Base-by-base conservation (phyloP, 1,140 invertebrate genomes). In the Ptiloglossa arizonensis region DNA sequence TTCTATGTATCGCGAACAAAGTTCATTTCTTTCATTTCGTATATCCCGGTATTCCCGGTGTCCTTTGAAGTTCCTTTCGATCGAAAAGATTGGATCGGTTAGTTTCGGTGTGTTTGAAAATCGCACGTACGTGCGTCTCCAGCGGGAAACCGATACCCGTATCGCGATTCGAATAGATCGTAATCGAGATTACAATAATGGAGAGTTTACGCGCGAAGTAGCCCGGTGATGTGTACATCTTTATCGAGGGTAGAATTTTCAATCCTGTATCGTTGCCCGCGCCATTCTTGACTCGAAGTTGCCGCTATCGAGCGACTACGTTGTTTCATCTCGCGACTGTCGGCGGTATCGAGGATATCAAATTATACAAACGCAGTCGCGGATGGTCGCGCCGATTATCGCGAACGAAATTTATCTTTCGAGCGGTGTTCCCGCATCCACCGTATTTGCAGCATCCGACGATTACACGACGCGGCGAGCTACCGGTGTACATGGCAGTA, bases 391-490 rank as follows among this genome's bases (percentile, higher is more conserved):
- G 56, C 17, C 44, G 69, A 62, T 72, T 63, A 72, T 72, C 57
- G 29, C 41, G 71, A 29, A 41, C 35, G 11, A 66, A 66, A 73
- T 73, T 73, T 64, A 73, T 73, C 60, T 41, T 52, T 66, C 46
- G 44, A 29, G 1, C 22, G 22, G 11, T 6, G 59, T 52, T 64
- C 70, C 46, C 35, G 46, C 59, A 64, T 64, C 24, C 48, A 11
- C 22, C 67, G 29, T 50, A 32, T 60, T 70, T 27, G 24, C 73
- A 48, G 54, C 27, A 22, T 60, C 8, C 66, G 35, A 71, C 57
- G 56, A 78, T 72, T 71, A 78, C 68, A 46, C 24, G 67, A 32
- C 17, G 24, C 44, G 8, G 32, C 22, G 15, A 41, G 56, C 66
- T 76, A 70, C 73, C 35, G 41, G 29, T 15, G n/a, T 52, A 41